A percentile compares a stretch with the other conserved stretches of the same genome.
Conservation (phyloP, 2,113 vertebrate genomes). For the Capreolus pygargus region DNA sequence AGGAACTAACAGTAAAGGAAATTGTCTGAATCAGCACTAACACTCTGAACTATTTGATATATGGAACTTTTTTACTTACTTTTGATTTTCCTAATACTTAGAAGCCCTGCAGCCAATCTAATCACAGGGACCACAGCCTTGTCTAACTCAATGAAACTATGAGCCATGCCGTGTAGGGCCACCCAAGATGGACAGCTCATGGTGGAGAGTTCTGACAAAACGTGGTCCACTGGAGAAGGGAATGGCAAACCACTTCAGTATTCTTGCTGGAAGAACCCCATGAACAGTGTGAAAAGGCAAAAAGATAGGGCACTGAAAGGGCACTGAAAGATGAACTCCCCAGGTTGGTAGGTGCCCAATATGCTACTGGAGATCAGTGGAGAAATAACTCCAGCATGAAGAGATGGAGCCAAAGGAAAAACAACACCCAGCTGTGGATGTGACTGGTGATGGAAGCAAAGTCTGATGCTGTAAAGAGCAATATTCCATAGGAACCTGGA, state of each 20-base stretch:
- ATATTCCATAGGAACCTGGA: neutral
- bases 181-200: neutral
- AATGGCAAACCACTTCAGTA: neutral
- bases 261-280: neutral
- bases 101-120: neutral
- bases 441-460: neutral
- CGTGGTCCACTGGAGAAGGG: neutral
- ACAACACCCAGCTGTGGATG: neutral
- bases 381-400: neutral
- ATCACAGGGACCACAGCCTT: neutral
- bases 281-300: neutral
- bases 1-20: neutral
- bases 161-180: rapidly evolving
- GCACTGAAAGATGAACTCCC: neutral
- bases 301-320: neutral
- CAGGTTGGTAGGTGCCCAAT: rapidly evolving
- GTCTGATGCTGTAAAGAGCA: neutral
- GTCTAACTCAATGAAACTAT: neutral
- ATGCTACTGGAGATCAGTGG: neutral
- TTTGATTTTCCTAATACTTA: neutral
- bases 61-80: neutral
- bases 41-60: neutral
- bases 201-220: neutral
- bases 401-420: neutral
- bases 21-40: neutral